Conservation (phyloP, 2,113 vertebrate species). For the Pseudorasbora parva region DNA sequence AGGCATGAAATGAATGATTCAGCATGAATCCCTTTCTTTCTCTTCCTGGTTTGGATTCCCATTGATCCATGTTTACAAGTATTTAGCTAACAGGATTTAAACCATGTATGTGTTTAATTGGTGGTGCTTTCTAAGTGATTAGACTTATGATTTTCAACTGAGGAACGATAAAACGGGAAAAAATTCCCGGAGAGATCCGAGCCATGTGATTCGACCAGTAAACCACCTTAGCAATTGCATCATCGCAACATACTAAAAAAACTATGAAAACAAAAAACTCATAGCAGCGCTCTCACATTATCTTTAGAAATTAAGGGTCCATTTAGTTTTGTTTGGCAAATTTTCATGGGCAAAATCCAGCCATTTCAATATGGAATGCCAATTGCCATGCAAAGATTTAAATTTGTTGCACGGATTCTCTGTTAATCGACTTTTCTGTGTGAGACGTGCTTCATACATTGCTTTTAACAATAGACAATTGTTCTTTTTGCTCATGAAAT, state of each 20-base stretch:
- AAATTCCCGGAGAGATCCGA: background rate
- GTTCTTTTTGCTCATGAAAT: background rate
- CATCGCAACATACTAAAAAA: background rate
- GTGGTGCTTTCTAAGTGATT: background rate
- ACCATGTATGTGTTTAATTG: background rate
- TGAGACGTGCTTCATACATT: background rate
- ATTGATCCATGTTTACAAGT: background rate
- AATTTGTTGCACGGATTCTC: background rate
- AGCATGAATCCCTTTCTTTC: conserved; percentile 5
- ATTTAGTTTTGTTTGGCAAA: background rate
- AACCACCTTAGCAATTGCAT: background rate
- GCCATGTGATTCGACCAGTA: background rate
- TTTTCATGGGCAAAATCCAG: background rate
- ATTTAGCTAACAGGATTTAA: background rate
- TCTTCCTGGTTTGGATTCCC: background rate
- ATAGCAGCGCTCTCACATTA: background rate
- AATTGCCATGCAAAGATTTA: background rate
- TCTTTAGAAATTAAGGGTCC: background rate
- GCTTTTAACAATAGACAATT: background rate
- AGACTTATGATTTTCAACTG: background rate
- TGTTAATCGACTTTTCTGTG: background rate
- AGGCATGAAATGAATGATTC: conserved; percentile 8
- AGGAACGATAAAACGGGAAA: background rate
- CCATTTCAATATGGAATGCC: background rate
- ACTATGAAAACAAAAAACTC: background rate